These are phyloP conservation scores for Podarcis muralis DNA, from an alignment of 2,113 vertebrate genomes.

Conservation along the genomic window DNA sequence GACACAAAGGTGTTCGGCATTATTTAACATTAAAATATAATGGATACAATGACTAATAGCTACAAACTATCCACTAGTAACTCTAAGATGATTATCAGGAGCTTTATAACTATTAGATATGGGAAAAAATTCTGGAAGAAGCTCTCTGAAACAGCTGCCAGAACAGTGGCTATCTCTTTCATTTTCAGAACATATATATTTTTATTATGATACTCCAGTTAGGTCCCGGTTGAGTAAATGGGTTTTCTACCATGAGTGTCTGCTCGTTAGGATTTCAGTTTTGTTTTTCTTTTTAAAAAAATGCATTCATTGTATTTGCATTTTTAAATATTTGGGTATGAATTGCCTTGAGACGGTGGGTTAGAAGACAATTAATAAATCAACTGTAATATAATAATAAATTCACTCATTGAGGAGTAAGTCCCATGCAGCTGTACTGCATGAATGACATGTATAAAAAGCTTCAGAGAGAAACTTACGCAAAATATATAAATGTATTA, in stretches of 20 bases:
- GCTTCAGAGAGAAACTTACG: no score
- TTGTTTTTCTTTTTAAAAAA: no score
- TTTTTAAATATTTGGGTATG: no score
- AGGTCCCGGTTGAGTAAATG: not conserved
- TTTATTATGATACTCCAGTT: not conserved
- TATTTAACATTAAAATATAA: not conserved
- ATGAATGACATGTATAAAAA: no score
- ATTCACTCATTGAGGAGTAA: no score
- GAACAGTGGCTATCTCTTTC: not conserved
- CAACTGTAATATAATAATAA: no score
- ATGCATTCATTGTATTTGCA: no score
- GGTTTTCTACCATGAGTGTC: no score
- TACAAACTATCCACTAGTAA: not conserved
- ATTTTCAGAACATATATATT: not conserved
- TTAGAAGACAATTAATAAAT: no score
- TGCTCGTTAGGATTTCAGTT: no score
- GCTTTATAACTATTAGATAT: not conserved
- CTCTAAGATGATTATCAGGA: not conserved
- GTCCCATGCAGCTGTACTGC: no score
- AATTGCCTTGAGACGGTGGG: no score
- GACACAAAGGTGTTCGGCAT: not conserved
- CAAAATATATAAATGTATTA: not conserved
- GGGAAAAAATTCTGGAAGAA: not conserved
- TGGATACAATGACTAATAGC: not conserved
- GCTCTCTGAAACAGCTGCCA: not conserved